Percentiles rank a stretch among this genome's conserved stretches.
Evolutionary conservation across 2,888 invertebrate species (phyloP).

Genomic region (Artemia sinica): DNA sequence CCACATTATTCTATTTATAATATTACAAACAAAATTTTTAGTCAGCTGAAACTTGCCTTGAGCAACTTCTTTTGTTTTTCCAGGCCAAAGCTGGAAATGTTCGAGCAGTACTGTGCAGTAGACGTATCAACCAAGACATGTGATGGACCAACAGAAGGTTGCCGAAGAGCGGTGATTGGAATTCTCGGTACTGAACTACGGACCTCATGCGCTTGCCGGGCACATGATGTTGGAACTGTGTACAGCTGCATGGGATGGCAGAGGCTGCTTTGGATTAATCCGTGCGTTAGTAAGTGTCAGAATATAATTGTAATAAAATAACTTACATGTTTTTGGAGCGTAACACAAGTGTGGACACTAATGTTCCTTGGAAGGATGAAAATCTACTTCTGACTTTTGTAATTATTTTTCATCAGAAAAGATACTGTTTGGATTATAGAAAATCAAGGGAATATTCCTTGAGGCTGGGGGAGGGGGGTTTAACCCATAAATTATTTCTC

Average conservation of each 20-base stretch:
- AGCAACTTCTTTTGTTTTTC: constrained; percentile 19
- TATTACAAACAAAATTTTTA: too few species aligned
- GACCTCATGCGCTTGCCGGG: constrained; percentile 70
- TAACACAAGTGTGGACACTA: too few species aligned
- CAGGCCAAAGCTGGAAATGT: constrained; percentile 63
- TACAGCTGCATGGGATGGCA: constrained; percentile 83
- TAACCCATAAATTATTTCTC: too few species aligned
- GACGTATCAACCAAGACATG: constrained; percentile 76
- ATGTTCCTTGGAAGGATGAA: too few species aligned
- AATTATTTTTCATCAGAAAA: too few species aligned
- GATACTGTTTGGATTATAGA: too few species aligned
- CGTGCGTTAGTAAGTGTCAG: constrained; percentile 62
- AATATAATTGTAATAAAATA: not conserved
- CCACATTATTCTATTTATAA: too few species aligned
- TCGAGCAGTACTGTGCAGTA: constrained; percentile 77
- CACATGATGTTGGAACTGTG: constrained; percentile 45
- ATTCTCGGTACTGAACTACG: constrained; percentile 75
- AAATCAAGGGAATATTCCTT: too few species aligned
- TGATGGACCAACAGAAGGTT: constrained; percentile 65
- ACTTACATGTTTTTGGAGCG: too few species aligned
- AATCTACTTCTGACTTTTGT: too few species aligned
- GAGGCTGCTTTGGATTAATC: constrained; percentile 71
- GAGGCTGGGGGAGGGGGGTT: too few species aligned
- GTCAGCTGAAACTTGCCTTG: too few species aligned
- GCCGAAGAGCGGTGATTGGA: constrained; percentile 65